Evolutionary conservation across 2,797 vertebrate species (phyloP).

Genomic region (Pseudochirops corinnae): DNA sequence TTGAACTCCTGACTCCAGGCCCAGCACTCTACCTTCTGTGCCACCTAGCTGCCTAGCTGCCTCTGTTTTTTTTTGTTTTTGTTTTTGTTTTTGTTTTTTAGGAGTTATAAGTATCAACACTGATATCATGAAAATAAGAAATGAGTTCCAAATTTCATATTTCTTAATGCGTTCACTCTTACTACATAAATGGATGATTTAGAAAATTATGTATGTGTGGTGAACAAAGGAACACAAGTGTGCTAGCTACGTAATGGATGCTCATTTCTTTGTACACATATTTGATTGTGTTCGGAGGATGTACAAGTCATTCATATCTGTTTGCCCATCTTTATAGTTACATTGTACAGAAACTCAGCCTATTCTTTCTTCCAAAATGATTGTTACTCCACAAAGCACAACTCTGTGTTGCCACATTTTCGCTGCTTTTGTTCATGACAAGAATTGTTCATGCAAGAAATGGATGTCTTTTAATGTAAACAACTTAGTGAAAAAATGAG

Average conservation of each 20-base stretch:
- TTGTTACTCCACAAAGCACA: not conserved
- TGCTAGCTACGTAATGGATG: not conserved
- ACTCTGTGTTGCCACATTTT: not conserved
- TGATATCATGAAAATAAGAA: not conserved
- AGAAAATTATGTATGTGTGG: not conserved
- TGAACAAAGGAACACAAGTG: not conserved
- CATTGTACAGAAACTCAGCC: not conserved
- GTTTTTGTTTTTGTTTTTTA: not conserved
- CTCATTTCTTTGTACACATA: not conserved
- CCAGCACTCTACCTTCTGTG: not conserved
- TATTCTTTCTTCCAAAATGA: not conserved
- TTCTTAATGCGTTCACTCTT: not conserved
- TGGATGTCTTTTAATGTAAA: not conserved
- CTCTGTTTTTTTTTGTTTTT: not conserved
- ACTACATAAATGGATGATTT: not conserved
- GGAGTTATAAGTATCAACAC: not conserved
- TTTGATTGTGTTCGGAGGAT: not conserved
- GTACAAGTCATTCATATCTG: not conserved
- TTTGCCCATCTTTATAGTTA: not conserved
- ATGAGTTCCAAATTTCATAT: not conserved
- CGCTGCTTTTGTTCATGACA: not conserved
- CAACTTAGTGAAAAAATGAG: not conserved
- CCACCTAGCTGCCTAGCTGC: not conserved
- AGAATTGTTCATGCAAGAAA: not conserved
- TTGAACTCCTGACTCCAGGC: not conserved